phyloP scores from a whole-genome alignment of 2,113 vertebrate genomes.

The Gallinago undulata region DNA sequence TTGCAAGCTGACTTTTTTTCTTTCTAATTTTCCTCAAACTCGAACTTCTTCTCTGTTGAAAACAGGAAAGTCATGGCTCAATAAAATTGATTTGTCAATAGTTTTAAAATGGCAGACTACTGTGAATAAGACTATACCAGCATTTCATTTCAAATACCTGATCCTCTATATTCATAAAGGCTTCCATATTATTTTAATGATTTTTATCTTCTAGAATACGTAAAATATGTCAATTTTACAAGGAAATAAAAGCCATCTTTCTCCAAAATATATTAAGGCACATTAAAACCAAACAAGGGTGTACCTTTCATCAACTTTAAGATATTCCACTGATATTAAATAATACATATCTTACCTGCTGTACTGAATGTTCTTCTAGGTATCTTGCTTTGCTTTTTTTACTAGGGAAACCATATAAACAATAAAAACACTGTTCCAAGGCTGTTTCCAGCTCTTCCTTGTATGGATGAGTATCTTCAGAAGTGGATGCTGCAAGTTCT shows the following conservation, averaged over 20 bases:
- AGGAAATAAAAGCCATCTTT: neutral
- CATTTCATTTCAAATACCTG: neutral
- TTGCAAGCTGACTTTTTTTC: constrained; percentile 26
- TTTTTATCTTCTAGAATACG: neutral
- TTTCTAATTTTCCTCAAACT: constrained; percentile 40
- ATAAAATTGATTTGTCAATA: neutral
- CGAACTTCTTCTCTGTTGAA: constrained; percentile 33
- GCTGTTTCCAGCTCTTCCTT: constrained; percentile 96
- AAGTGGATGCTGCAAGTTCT: constrained; percentile 80
- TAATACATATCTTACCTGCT: constrained; percentile 79
- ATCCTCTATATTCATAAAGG: neutral
- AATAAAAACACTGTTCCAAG: constrained; percentile 96
- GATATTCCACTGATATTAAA: neutral
- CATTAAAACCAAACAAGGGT: neutral
- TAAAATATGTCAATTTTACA: neutral
- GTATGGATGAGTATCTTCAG: constrained; percentile 86
- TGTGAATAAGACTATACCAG: neutral
- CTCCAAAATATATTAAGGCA: neutral
- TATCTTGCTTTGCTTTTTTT: constrained; percentile 98
- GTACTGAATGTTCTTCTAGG: constrained; percentile 93
- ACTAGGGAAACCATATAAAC: constrained; percentile 92
- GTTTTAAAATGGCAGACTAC: neutral
- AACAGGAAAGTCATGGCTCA: constrained; percentile 36
- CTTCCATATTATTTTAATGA: neutral
- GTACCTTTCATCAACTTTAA: neutral